Base-by-base conservation (phyloP, 2,797 vertebrate species). In the Iguana delicatissima region DNA sequence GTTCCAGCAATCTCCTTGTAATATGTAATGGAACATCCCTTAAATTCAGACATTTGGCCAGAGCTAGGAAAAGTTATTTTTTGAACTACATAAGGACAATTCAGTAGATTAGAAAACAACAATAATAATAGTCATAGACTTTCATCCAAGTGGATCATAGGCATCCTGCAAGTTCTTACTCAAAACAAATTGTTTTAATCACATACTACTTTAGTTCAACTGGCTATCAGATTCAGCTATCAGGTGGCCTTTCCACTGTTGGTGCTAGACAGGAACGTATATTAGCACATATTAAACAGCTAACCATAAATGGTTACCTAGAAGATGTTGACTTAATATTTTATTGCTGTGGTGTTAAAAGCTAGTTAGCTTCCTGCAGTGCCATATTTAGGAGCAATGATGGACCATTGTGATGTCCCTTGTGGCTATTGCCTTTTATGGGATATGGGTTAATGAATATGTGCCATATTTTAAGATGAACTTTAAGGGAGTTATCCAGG, bases 151-250 rank as follows among this genome's bases (percentile, higher is more conserved):
- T 50, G 9, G 26, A 14, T 80, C 79, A 42, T 6, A 42, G 59
- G 42, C 38, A 10, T 14, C 35, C 22, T 26, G 35, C 57, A 59
- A 9, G 8, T 46, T 42, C 59, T 35, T 42, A 57, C 4, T 2
- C 42, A 38, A 84, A 84, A 22, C 20, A 38, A 64, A 38, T 64
- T 84, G 10, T 57, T 59, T 29, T 35, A 42, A 64, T 20, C 4
- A 83, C 50, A 73, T 29, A 64, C 9, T 42, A 38, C 12, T 10
- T 14, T 76, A n/a, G 89, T 80, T 81, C 90, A 38, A 69, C 42
- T 77, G 26, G 35, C 9, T 1, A 6, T 74, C 5, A 0, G 0
- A 50, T 12, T 46, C 16, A 32, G 6, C n/a, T 64, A 59, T 18
- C 16, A 59, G 57, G 4, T 59, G 16, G 16, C 57, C 57, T 59